Conservation (phyloP, 1,140 invertebrate genomes). For the Tetranychus cinnabarinus region DNA sequence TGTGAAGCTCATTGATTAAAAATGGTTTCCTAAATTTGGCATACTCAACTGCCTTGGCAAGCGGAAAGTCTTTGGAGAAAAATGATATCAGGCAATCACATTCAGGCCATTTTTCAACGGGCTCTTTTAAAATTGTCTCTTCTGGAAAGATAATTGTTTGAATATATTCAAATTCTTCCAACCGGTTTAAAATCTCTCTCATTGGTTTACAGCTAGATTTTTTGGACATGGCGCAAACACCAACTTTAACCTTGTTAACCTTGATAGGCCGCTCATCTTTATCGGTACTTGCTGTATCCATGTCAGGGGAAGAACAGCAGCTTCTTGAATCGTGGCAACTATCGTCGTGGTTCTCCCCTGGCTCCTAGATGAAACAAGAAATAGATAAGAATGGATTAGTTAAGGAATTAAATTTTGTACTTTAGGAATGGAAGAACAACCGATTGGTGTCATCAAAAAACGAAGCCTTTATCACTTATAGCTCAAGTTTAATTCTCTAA, state of each 20-base stretch:
- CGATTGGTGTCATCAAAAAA: no score
- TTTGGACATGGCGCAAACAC: conserved; percentile 94
- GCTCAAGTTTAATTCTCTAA: no score
- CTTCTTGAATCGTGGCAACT: no score
- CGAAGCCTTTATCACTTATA: no score
- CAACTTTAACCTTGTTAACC: conserved; percentile 51
- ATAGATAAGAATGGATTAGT: no score
- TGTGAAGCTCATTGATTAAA: conserved; percentile 91
- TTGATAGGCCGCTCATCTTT: neutral
- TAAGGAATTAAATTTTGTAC: no score
- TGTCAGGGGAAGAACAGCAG: no score
- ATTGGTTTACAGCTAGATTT: conserved; percentile 96
- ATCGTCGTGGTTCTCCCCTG: no score
- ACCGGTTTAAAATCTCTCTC: conserved; percentile 81
- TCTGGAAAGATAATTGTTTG: conserved; percentile 78
- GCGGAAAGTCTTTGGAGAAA: conserved; percentile 86
- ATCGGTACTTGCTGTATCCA: neutral
- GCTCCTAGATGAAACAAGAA: no score
- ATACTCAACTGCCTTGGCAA: conserved; percentile 95
- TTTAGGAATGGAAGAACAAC: no score
- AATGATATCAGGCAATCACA: conserved; percentile 96
- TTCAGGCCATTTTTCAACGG: conserved; percentile 91
- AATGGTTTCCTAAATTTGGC: conserved; percentile 79
- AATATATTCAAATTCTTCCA: conserved; percentile 89
- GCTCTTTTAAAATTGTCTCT: conserved; percentile 75